Conservation (phyloP, 2,797 vertebrate species). For the Cryptoprocta ferox region DNA sequence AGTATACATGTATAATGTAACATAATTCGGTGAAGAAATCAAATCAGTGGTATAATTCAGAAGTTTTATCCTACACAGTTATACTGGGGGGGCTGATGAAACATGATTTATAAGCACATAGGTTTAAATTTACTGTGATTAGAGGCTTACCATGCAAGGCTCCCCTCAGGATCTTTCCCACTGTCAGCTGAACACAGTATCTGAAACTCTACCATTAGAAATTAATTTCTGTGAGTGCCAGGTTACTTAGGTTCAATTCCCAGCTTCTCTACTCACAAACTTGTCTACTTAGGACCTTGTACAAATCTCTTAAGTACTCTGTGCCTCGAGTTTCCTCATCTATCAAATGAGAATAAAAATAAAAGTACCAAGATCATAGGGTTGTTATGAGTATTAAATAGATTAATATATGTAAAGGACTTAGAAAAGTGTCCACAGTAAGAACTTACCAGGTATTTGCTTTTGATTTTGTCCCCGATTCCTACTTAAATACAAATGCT, state of each 20-base stretch:
- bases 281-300: background rate
- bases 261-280: background rate
- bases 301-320: background rate
- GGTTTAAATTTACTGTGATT: background rate
- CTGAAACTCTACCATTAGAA: conserved; percentile 15
- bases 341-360: conserved; percentile 12
- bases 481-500: background rate
- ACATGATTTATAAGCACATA: background rate
- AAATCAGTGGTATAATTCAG: background rate
- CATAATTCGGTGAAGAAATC: background rate
- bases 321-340: background rate
- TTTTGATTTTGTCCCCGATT: background rate
- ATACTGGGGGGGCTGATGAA: background rate
- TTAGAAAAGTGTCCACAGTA: background rate
- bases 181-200: background rate
- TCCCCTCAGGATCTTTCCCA: background rate
- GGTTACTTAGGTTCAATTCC: background rate
- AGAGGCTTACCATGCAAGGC: background rate
- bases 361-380: background rate
- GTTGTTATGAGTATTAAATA: background rate
- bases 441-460: background rate
- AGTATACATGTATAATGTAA: background rate
- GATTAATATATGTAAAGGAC: background rate
- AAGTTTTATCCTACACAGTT: background rate
- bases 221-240: background rate